phyloP scores from a whole-genome alignment of 2,113 vertebrate species.

The Callionymus lyra region DNA sequence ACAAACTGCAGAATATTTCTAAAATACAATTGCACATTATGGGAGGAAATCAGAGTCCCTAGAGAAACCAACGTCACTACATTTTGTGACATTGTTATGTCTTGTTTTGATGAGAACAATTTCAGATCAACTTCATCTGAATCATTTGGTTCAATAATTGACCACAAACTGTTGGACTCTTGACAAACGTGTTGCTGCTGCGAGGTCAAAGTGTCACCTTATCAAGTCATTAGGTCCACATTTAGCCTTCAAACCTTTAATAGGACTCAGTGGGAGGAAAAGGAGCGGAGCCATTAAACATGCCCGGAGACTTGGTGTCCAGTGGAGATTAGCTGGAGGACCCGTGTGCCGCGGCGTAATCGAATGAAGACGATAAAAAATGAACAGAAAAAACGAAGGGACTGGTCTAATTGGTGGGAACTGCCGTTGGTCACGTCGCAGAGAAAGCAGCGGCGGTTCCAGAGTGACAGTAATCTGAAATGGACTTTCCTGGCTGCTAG shows the following conservation, averaged over 20 bases:
- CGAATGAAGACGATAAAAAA: conserved; percentile 55
- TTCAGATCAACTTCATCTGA: too few species aligned
- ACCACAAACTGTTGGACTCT: conserved; percentile 17
- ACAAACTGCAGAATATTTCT: too few species aligned
- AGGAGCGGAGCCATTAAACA: conserved; percentile 39
- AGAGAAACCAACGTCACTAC: too few species aligned
- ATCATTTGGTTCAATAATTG: conserved; percentile 29
- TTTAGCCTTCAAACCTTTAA: conserved; percentile 41
- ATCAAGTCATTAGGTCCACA: conserved; percentile 53
- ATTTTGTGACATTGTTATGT: too few species aligned
- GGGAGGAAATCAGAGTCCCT: too few species aligned
- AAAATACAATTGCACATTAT: too few species aligned
- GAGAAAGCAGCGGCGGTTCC: conserved; percentile 48
- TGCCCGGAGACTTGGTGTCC: conserved; percentile 31
- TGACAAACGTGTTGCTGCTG: conserved; percentile 11
- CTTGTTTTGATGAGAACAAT: too few species aligned
- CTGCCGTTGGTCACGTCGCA: conserved; percentile 61
- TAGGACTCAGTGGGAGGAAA: conserved; percentile 16
- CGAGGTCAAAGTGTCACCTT: conserved; percentile 16
- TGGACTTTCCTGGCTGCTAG: conserved; percentile 57
- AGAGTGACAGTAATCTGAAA: conserved; percentile 64
- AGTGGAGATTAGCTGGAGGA: conserved; percentile 34
- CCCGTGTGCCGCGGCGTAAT: conserved; percentile 15
- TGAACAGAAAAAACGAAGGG: conserved; percentile 16
- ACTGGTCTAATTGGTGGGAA: conserved; percentile 56